Conservation (phyloP, 2,797 vertebrate species). For the Acropternis orthonyx region DNA sequence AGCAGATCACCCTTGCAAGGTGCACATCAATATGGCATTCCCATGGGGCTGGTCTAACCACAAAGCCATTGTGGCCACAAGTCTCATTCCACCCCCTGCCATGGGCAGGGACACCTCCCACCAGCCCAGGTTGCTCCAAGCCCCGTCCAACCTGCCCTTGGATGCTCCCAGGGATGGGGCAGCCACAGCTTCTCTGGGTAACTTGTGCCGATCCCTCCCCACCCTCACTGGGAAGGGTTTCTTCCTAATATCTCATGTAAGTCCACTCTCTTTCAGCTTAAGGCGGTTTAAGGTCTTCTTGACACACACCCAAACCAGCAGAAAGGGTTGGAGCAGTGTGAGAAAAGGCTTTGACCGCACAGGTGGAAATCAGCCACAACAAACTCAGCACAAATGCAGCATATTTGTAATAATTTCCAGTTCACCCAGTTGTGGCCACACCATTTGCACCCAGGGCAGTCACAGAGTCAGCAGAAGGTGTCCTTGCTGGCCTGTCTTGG, state of each 20-base stretch:
- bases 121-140: background rate
- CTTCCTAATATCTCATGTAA: accelerated
- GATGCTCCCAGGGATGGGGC: background rate
- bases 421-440: background rate
- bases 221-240: accelerated
- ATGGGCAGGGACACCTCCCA: background rate
- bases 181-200: background rate
- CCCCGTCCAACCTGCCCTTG: background rate
- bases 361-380: background rate
- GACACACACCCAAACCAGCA: background rate
- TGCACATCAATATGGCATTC: background rate
- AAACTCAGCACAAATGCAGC: accelerated
- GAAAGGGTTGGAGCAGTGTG: background rate
- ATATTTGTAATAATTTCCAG: background rate
- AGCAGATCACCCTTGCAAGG: background rate
- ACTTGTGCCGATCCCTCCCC: accelerated
- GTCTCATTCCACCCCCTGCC: accelerated
- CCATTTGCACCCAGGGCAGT: background rate
- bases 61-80: accelerated
- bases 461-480: background rate
- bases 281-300: background rate
- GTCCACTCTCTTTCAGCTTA: background rate
- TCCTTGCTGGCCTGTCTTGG: accelerated
- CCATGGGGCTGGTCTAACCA: background rate
- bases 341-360: background rate